Evolutionary conservation across 2,113 vertebrate genomes (phyloP), one percentile per base, ranked within the genome.

Genomic region (Lepisosteus osseus): DNA sequence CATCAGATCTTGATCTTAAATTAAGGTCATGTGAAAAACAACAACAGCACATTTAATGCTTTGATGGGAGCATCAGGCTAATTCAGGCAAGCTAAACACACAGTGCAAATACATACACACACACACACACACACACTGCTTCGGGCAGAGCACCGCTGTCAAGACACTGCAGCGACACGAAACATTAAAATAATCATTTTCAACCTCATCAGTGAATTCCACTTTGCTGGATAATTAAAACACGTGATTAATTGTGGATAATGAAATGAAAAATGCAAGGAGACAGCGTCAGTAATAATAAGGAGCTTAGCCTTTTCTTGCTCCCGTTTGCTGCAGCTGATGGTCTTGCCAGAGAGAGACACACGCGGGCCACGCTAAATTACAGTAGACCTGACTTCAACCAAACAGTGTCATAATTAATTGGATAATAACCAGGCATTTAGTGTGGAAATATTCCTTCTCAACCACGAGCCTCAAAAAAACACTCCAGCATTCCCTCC

Each of bases 131-230:
- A 86, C 85, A 77, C 77, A 75, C 4, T 76, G 76, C 91, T 92
- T 77, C 83, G 84, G 92, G 92, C 92, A 88, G 76, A 76, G 73
- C 68, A 40, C 75, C 74, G 81, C 78, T 78, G 78, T 62, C 72
- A 76, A 65, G 84, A 81, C 43, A 63, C 76, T 67, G 73, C 13
- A 71, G 81, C 65, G 84, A 84, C 82, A 82, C 54, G 81, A 85
- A 88, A 86, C 84, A 86, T 88, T 92, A 86, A 85, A 86, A 86
- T 85, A 86, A 83, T 90, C 7, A 81, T 93, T 90, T 87, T 78
- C 76, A 64, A 45, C 40, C 78, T 84, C 83, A 82, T 74, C 84
- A 88, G 87, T 84, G 85, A 83, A 91, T 85, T 85, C 76, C 1
- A 44, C 77, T 77, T 76, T 73, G 73, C 75, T 82, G 85, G 84